A percentile compares a stretch with the other conserved stretches of the same genome.
These are phyloP conservation scores for Drosophila buzzatii DNA, from an alignment of 2,888 invertebrate species.

Conservation along the genomic window DNA sequence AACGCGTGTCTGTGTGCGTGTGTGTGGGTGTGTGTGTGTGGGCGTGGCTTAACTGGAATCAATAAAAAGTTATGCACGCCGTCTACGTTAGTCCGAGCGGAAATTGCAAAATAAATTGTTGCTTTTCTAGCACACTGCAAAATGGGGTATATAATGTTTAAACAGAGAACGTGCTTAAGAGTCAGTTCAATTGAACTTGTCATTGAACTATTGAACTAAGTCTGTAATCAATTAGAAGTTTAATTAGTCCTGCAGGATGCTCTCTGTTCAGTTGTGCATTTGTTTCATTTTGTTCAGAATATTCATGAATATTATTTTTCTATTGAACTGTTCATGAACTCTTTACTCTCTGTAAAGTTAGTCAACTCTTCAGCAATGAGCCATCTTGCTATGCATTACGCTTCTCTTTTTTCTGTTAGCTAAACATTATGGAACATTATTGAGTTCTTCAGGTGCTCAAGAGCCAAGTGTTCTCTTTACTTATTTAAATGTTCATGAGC, in stretches of 20 bases:
- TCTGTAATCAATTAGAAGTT: background rate
- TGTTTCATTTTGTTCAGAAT: too few relatives aligned
- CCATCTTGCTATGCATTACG: too few relatives aligned
- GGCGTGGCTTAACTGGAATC: constrained; percentile 49
- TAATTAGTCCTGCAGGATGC: background rate
- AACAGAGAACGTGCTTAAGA: background rate
- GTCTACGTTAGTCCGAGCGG: constrained; percentile 51
- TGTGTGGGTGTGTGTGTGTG: constrained; percentile 22
- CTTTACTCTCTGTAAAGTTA: too few relatives aligned
- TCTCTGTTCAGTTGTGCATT: too few relatives aligned
- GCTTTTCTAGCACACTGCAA: background rate
- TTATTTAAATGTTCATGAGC: too few relatives aligned
- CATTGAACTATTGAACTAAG: background rate
- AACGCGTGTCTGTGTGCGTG: constrained; percentile 36
- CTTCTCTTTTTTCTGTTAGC: too few relatives aligned
- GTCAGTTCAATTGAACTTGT: background rate
- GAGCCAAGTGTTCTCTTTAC: too few relatives aligned
- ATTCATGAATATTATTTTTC: too few relatives aligned
- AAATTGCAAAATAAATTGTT: constrained; percentile 64
- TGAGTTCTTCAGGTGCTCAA: too few relatives aligned
- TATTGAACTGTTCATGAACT: too few relatives aligned
- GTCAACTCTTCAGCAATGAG: background rate
- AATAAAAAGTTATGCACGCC: constrained; percentile 47
- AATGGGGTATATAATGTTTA: background rate
- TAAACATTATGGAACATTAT: too few relatives aligned